Evolutionary conservation across 1,140 invertebrate species (phyloP).

Genomic region (Coenobita brevimanus): DNA sequence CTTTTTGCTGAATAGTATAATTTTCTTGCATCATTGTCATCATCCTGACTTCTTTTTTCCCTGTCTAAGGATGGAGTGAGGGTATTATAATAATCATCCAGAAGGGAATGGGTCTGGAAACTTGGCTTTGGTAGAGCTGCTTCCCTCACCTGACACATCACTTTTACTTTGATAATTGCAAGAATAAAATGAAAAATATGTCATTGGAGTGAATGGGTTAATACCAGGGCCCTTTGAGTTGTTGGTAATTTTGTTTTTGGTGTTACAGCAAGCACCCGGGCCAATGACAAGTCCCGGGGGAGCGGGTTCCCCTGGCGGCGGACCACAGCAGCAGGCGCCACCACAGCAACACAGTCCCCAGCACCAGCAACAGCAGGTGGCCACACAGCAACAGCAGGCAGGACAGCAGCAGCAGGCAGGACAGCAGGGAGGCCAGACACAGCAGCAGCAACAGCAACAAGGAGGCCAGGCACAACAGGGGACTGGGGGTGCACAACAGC

Average conservation of each 20-base stretch:
- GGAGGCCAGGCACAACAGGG: conserved; percentile 74
- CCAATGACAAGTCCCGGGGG: conserved; percentile 59
- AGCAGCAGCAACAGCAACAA: conserved; percentile 74
- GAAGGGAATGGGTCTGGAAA: too few relatives aligned
- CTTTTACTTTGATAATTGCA: too few relatives aligned
- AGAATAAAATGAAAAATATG: too few relatives aligned
- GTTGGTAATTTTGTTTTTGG: not conserved
- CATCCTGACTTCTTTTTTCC: too few relatives aligned
- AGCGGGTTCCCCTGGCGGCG: conserved; percentile 42
- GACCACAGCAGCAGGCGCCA: conserved; percentile 14
- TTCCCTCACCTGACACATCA: too few relatives aligned
- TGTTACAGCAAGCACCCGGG: conserved; percentile 46
- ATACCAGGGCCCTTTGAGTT: too few relatives aligned
- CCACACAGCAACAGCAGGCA: conserved; percentile 72
- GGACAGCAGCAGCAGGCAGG: conserved; percentile 72
- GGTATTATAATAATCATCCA: too few relatives aligned
- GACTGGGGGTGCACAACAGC: conserved; percentile 73
- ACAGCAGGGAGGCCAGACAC: conserved; percentile 74
- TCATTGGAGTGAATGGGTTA: too few relatives aligned
- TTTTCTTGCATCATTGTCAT: too few relatives aligned
- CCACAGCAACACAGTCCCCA: conserved; percentile 26
- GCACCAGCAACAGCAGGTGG: conserved; percentile 66
- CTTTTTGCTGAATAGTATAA: too few relatives aligned
- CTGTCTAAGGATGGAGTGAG: too few relatives aligned
- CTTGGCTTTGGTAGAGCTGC: too few relatives aligned